Evolutionary conservation across 2,113 vertebrate genomes (phyloP), one percentile per base, ranked within the genome.

Genomic region (Chloroceryle aenea): DNA sequence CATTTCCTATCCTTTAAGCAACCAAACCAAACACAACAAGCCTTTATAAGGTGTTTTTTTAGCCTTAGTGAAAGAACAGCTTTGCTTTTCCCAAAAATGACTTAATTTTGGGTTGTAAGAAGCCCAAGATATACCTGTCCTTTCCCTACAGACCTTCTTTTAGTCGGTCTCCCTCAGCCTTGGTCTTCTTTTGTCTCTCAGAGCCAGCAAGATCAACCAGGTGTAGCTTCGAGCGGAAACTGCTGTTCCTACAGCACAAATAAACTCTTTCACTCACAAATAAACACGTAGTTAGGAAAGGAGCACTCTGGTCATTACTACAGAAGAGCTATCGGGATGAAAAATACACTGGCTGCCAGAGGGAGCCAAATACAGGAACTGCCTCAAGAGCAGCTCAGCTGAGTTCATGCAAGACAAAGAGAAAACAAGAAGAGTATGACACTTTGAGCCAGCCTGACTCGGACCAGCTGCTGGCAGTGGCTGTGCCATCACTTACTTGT

Each of bases 161-260:
- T 13, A 99, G 98, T 25, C 99, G 97, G 95, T 99, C 99, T 61
- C 99, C 99, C 96, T 99, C 99, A 25, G 99, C 99, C 92, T 99
- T 99, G 15, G 99, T 99, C 97, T 99, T 99, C 95, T 99, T 99
- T 83, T 99, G 99, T 77, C 99, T 98, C 95, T 99, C 99, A 7
- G 99, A 99, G 67, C 99, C 99, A 84, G 99, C 99, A 22, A 99
- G 97, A 94, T 99, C 99, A 85, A 99, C 99, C 40, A 99, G 98
- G 90, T 99, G 99, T 3, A 99, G 94, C 94, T 99, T 99, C 47
- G 98, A 99, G 81, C 98, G 98, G 89, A 98, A 98, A 72, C 95
- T 96, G 91, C 63, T 95, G 53, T 94, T 98, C 94, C 98, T 98
- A 17, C 9, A 20, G 63, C 56, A 95, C 59, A 97, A 64, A 92